Evolutionary conservation across 2,113 vertebrate genomes (phyloP).

Genomic region (Antechinus stuartii): DNA sequence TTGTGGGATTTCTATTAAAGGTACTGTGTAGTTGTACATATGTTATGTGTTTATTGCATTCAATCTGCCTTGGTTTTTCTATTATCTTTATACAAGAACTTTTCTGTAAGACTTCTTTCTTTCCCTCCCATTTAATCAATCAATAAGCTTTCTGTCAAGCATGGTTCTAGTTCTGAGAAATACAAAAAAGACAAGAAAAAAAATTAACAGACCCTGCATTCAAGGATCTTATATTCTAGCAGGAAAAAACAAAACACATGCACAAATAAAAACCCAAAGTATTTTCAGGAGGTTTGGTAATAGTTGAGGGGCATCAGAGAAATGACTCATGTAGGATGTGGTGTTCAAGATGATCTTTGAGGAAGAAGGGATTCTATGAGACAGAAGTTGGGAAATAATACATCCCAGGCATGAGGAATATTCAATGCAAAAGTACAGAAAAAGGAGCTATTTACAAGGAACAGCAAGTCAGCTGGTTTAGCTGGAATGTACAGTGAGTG

Average conservation of each 20-base stretch:
- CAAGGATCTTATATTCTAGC: not conserved
- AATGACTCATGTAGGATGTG: not conserved
- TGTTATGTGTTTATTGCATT: not conserved
- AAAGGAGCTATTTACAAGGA: not conserved
- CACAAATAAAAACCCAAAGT: not conserved
- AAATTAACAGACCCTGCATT: not conserved
- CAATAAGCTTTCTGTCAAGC: not conserved
- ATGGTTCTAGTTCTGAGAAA: not conserved
- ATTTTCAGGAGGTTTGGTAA: not conserved
- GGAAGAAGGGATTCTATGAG: not conserved
- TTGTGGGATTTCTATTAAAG: not conserved
- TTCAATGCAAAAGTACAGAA: not conserved
- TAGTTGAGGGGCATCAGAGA: not conserved
- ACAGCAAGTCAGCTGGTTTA: not conserved
- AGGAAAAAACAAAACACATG: not conserved
- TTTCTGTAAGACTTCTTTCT: not conserved
- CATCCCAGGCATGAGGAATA: not conserved
- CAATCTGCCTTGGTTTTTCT: not conserved
- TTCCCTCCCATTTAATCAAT: not conserved
- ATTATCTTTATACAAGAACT: not conserved
- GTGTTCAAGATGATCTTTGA: not conserved
- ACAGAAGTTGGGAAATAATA: not conserved
- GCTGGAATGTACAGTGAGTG: not conserved
- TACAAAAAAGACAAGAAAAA: not conserved
- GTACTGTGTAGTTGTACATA: not conserved